Evolutionary conservation across 2,113 vertebrate species (phyloP).

Genomic region (Burhinus oedicnemus): DNA sequence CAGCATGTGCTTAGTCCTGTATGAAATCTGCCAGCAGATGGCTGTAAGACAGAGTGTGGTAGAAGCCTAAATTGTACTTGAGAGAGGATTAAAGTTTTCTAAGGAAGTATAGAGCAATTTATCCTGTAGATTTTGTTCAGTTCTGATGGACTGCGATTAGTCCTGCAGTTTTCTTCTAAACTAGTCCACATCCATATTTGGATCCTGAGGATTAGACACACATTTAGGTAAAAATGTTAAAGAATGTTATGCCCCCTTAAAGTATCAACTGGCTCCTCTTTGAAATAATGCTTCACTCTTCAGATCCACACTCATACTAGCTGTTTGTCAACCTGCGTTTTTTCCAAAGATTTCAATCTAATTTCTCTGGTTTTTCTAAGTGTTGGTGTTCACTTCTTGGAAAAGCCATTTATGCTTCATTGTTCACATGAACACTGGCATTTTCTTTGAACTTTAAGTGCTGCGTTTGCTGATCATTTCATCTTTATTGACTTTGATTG

Average conservation of each 20-base stretch:
- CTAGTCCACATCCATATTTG: background rate
- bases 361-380: background rate
- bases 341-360: background rate
- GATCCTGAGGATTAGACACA: background rate
- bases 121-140: background rate
- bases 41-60: background rate
- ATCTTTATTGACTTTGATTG: background rate
- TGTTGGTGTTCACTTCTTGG: background rate
- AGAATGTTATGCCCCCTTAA: background rate
- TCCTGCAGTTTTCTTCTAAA: background rate
- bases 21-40: background rate
- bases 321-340: background rate
- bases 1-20: background rate
- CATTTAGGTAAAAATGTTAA: background rate
- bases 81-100: background rate
- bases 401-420: background rate
- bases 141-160: background rate
- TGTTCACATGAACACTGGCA: background rate
- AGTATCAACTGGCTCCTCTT: background rate
- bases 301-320: background rate
- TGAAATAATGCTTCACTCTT: background rate
- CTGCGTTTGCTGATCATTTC: background rate
- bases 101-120: background rate
- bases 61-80: background rate
- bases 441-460: background rate